Conservation (phyloP, 2,113 vertebrate species). For the Pongo abelii region DNA sequence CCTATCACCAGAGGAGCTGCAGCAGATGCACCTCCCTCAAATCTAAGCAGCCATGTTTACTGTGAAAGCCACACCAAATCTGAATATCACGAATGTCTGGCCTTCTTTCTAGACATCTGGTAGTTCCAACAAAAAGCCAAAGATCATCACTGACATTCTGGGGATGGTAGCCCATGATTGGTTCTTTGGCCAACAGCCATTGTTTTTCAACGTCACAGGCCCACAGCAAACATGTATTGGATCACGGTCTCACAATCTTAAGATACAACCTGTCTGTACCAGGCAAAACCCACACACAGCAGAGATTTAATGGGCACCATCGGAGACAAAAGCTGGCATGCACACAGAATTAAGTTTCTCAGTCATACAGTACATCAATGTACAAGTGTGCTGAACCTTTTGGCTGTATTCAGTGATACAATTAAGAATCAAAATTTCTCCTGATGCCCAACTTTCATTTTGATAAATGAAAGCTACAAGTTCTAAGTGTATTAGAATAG, state of each 20-base stretch:
- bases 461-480: neutral
- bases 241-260: neutral
- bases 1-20: accelerated
- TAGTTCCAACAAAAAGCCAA: neutral
- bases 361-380: neutral
- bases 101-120: neutral
- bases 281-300: neutral
- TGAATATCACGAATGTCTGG: accelerated
- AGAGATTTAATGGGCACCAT: neutral
- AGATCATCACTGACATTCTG: neutral
- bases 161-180: no score
- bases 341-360: neutral
- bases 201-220: neutral
- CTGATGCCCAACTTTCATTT: neutral
- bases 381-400: neutral
- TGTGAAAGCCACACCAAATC: neutral
- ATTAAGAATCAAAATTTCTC: neutral
- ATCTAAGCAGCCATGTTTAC: neutral
- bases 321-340: neutral
- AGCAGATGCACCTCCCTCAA: neutral
- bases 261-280: neutral
- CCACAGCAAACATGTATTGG: accelerated
- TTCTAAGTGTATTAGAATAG: no score
- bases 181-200: neutral
- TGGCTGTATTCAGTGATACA: neutral